Conservation (phyloP, 2,888 invertebrate species). For the Cantharis lateralis region DNA sequence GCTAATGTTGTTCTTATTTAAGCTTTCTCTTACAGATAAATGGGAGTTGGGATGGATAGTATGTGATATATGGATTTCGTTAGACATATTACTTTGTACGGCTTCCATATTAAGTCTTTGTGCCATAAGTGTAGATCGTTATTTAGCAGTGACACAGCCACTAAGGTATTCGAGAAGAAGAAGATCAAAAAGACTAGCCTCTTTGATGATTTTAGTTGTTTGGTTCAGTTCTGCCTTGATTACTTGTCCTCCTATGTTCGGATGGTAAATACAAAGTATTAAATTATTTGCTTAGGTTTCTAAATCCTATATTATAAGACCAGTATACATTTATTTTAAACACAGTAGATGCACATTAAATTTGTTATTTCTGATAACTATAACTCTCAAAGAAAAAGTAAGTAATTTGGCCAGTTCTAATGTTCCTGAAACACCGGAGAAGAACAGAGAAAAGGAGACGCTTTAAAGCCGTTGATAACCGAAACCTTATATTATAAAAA, state of each 20-base stretch:
- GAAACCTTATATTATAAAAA: too few relatives aligned
- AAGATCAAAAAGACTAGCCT: constrained; percentile 81
- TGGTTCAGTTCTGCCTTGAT: constrained; percentile 91
- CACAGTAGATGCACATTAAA: too few relatives aligned
- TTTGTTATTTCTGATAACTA: too few relatives aligned
- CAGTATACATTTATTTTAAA: too few relatives aligned
- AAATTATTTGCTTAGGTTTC: not conserved
- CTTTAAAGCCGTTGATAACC: too few relatives aligned
- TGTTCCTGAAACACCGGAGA: too few relatives aligned
- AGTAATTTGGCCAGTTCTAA: too few relatives aligned
- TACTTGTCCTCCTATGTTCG: constrained; percentile 92
- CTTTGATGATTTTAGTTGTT: constrained; percentile 85
- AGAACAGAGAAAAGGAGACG: too few relatives aligned
- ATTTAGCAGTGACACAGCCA: constrained; percentile 92
- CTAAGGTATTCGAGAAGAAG: constrained; percentile 88
- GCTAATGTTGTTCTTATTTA: not conserved
- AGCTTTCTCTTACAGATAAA: constrained; percentile 60
- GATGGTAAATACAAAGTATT: constrained; percentile 68
- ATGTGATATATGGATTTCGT: constrained; percentile 90
- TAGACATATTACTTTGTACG: constrained; percentile 91
- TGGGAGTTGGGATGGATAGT: constrained; percentile 92
- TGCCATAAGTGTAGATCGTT: constrained; percentile 89
- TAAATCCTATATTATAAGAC: too few relatives aligned
- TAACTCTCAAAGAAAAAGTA: too few relatives aligned
- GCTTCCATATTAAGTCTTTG: constrained; percentile 91